These are phyloP conservation scores for Watsonalla cultraria DNA, from an alignment of 2,888 invertebrate genomes.

Conservation along the genomic window DNA sequence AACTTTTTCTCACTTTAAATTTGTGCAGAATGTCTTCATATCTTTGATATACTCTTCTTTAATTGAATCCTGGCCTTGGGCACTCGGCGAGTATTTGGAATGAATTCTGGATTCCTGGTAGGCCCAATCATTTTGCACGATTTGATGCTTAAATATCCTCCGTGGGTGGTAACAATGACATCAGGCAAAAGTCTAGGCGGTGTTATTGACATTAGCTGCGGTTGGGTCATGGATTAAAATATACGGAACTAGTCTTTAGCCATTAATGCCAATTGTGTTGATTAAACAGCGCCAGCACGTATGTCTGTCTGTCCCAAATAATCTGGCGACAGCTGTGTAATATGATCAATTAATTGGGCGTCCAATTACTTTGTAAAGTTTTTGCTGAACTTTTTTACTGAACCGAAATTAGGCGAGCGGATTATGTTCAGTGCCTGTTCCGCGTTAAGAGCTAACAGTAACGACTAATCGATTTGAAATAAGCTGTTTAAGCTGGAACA, in stretches of 20 bases:
- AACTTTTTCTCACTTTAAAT: too few species aligned
- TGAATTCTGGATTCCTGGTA: too few species aligned
- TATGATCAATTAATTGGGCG: slow-evolving; percentile 9
- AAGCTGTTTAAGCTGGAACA: too few species aligned
- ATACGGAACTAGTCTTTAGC: slow-evolving; percentile 8
- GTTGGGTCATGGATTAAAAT: slow-evolving; percentile 18
- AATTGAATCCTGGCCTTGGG: too few species aligned
- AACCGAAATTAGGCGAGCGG: neutral
- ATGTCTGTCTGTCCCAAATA: slow-evolving; percentile 6
- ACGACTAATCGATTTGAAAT: too few species aligned
- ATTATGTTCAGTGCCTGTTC: neutral
- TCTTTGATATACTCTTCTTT: too few species aligned
- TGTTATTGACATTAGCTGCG: slow-evolving; percentile 12
- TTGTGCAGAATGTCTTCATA: too few species aligned
- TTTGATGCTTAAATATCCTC: too few species aligned
- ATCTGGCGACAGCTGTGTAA: slow-evolving; percentile 13
- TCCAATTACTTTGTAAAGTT: neutral
- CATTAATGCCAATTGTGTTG: slow-evolving; percentile 31
- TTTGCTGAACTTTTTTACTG: neutral
- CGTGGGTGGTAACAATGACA: neutral
- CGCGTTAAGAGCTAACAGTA: too few species aligned
- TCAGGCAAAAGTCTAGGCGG: neutral
- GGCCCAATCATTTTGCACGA: too few species aligned
- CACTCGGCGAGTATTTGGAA: too few species aligned
- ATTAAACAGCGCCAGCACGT: slow-evolving; percentile 16